Conservation (phyloP, 1,140 invertebrate genomes). For the Drosophila lacteicornis region DNA sequence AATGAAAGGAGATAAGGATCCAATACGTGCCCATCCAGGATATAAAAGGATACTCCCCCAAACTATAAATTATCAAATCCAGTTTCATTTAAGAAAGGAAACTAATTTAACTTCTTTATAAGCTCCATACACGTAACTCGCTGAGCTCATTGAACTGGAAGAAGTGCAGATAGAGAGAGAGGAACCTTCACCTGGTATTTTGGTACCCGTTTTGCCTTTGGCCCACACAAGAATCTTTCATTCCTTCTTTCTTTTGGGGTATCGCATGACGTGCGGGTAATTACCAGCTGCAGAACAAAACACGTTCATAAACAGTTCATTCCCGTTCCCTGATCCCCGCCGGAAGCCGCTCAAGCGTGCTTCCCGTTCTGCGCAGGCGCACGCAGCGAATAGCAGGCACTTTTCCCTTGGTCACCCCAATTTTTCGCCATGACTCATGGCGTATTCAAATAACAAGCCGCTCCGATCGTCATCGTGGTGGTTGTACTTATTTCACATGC, state of each 20-base stretch:
- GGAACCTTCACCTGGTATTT: neutral
- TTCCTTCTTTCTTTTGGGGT: constrained; percentile 42
- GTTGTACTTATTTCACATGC: constrained; percentile 45
- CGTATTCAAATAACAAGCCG: constrained; percentile 29
- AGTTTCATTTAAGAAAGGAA: neutral
- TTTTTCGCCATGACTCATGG: constrained; percentile 61
- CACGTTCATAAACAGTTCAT: constrained; percentile 61
- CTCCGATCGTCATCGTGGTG: constrained; percentile 25
- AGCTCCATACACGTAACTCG: constrained; percentile 1
- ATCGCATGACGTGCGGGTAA: constrained; percentile 66
- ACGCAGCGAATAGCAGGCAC: constrained; percentile 15
- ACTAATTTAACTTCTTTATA: neutral
- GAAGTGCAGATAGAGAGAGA: neutral
- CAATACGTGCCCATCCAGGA: too few relatives aligned
- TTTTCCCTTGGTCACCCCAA: constrained; percentile 48
- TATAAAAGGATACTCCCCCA: neutral
- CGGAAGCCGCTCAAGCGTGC: constrained; percentile 67
- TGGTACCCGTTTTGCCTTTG: constrained; percentile 15
- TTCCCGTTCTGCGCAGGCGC: constrained; percentile 64
- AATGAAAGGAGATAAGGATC: too few relatives aligned
- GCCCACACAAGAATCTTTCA: constrained; percentile 30
- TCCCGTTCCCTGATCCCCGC: constrained; percentile 10
- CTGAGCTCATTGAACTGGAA: constrained; percentile 9
- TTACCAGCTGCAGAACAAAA: constrained; percentile 62
- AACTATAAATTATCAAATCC: neutral